These are phyloP conservation scores for Natrix natrix DNA, from an alignment of 2,797 vertebrate species.

Conservation along the genomic window DNA sequence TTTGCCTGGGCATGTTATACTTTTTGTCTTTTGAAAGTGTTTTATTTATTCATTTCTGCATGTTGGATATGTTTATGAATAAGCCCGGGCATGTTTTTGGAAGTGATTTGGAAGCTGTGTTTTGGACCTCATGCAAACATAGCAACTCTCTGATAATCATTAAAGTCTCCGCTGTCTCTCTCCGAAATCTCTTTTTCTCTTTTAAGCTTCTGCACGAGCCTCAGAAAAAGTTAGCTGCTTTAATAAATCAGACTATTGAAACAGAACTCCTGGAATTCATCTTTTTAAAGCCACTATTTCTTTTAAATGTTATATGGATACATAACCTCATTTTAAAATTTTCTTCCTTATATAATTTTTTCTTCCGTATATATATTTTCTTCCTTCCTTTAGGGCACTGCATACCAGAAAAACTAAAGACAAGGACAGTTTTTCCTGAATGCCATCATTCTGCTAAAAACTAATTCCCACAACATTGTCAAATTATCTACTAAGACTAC, in stretches of 20 bases:
- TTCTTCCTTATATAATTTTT: neutral
- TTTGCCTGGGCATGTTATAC: neutral
- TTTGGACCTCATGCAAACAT: neutral
- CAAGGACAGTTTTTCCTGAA: too few relatives aligned
- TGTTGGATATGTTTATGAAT: neutral
- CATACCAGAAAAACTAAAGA: too few relatives aligned
- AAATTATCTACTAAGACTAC: too few relatives aligned
- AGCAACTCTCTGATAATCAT: neutral
- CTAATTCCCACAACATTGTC: too few relatives aligned
- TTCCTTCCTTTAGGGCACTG: too few relatives aligned
- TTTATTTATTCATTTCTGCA: neutral
- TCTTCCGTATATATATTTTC: too few relatives aligned
- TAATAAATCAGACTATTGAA: neutral
- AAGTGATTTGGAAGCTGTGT: neutral
- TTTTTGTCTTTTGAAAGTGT: neutral
- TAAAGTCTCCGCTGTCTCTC: neutral
- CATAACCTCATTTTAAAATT: neutral
- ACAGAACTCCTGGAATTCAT: neutral
- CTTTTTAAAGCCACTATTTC: neutral
- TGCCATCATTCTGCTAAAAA: too few relatives aligned
- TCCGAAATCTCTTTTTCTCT: neutral
- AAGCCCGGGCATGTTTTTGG: neutral
- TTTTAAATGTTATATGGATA: neutral
- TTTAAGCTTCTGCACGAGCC: neutral
- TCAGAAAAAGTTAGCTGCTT: neutral